phyloP scores from a whole-genome alignment of 1,140 invertebrate species.

The Ceratosolen fusciceps region DNA sequence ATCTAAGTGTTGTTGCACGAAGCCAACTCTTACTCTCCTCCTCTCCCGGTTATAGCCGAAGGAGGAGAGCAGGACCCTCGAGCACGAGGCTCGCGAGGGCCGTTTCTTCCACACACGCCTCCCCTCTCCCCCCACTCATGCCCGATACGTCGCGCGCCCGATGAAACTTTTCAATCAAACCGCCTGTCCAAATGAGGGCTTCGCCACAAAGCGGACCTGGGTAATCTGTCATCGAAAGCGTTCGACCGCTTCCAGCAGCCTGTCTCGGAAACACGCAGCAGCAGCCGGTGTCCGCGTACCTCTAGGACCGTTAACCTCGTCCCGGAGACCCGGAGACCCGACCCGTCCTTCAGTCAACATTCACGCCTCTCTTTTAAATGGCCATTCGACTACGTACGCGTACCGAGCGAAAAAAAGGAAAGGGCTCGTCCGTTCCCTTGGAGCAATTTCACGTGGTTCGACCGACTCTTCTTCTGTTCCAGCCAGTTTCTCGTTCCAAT shows the following conservation, averaged over 20 bases:
- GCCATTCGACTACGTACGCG: constrained; percentile 18
- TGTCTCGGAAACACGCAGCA: constrained; percentile 60
- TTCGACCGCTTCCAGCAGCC: constrained; percentile 56
- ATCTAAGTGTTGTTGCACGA: background rate
- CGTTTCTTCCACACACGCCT: constrained; percentile 38
- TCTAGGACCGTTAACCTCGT: constrained; percentile 57
- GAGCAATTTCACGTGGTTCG: too few species aligned
- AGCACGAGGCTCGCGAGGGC: constrained; percentile 21
- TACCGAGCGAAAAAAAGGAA: background rate
- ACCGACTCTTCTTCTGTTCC: too few species aligned
- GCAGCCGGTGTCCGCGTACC: constrained; percentile 60
- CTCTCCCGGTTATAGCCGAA: too few species aligned
- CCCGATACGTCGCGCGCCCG: constrained; percentile 45
- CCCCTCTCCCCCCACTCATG: too few species aligned
- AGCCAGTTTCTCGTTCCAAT: too few species aligned
- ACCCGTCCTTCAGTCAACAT: too few species aligned
- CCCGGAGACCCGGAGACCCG: too few species aligned
- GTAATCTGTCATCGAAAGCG: constrained; percentile 72
- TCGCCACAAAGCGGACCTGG: constrained; percentile 69
- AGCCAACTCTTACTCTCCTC: background rate
- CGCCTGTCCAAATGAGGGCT: constrained; percentile 70
- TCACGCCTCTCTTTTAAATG: constrained; percentile 41
- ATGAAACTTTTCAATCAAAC: constrained; percentile 71
- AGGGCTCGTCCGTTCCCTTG: background rate
- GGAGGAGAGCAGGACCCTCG: too few species aligned